These are phyloP conservation scores for Arctia plantaginis DNA, from an alignment of 2,888 invertebrate species.

Conservation along the genomic window DNA sequence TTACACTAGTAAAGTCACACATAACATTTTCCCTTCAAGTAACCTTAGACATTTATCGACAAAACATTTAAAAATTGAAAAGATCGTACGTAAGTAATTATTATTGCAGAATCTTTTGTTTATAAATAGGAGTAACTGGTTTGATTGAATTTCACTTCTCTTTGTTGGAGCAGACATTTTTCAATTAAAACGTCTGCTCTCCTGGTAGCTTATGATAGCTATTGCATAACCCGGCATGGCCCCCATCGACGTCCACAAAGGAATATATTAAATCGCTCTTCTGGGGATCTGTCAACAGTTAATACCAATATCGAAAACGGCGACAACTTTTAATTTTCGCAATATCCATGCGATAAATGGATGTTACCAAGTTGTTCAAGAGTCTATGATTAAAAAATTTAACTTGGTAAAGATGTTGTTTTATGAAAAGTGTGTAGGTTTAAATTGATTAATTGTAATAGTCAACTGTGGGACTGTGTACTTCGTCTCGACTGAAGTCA, in stretches of 20 bases:
- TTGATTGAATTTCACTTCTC: conserved; percentile 69
- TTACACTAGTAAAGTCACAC: too few species aligned
- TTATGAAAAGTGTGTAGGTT: background rate
- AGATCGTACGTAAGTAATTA: background rate
- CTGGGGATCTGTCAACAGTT: conserved; percentile 31
- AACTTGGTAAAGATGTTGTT: background rate
- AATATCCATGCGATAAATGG: background rate
- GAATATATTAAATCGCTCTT: conserved; percentile 58
- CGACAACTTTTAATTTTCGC: conserved; percentile 5
- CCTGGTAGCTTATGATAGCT: conserved; percentile 42
- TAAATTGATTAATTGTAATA: background rate
- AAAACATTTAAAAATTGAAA: background rate
- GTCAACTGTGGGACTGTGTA: background rate
- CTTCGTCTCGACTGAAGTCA: too few species aligned
- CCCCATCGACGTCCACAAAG: conserved; percentile 50
- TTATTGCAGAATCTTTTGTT: background rate
- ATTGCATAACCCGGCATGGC: conserved; percentile 40
- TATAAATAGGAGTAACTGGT: conserved; percentile 45
- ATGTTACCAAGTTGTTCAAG: background rate
- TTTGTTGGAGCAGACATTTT: conserved; percentile 70
- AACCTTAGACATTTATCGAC: background rate
- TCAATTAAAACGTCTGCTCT: conserved; percentile 70
- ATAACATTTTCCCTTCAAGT: too few species aligned
- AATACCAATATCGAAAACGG: conserved; percentile 31
- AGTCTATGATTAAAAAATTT: background rate